Evolutionary conservation across 2,888 invertebrate species (phyloP).

Genomic region (Mesopsocus fuscifrons): DNA sequence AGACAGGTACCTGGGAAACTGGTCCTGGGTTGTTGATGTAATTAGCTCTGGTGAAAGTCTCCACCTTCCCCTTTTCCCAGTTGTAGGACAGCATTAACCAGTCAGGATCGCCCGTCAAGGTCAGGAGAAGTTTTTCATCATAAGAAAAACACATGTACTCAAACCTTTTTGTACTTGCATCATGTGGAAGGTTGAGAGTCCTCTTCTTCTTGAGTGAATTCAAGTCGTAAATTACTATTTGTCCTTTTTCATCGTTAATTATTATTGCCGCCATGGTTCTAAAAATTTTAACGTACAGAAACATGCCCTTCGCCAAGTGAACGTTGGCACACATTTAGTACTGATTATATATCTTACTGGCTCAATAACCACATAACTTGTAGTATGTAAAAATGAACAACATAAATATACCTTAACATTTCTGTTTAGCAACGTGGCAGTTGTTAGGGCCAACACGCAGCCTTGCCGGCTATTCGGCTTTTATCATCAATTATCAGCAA

Average conservation of each 20-base stretch:
- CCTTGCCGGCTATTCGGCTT: too few relatives aligned
- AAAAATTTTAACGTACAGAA: conserved; percentile 17
- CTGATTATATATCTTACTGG: too few relatives aligned
- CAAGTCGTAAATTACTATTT: conserved; percentile 51
- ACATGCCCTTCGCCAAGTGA: neutral
- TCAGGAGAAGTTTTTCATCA: conserved; percentile 62
- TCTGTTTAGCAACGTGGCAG: too few relatives aligned
- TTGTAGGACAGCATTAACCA: conserved; percentile 63
- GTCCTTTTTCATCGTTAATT: conserved; percentile 32
- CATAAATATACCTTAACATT: too few relatives aligned
- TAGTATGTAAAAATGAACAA: too few relatives aligned
- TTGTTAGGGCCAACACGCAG: too few relatives aligned
- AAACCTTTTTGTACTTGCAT: conserved; percentile 37
- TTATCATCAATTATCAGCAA: too few relatives aligned
- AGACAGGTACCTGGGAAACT: conserved; percentile 39
- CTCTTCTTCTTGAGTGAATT: conserved; percentile 47
- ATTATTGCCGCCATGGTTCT: conserved; percentile 41
- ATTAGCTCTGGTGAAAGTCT: conserved; percentile 50
- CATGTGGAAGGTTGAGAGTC: conserved; percentile 40
- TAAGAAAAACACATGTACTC: conserved; percentile 56
- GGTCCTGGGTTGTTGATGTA: conserved; percentile 45
- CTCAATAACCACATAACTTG: too few relatives aligned
- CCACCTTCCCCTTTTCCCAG: conserved; percentile 63
- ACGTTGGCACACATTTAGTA: too few relatives aligned
- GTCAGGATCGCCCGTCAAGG: conserved; percentile 67